Percentiles rank a stretch among this genome's conserved stretches.
Conservation (phyloP, 2,888 invertebrate genomes). For the Lycocerus yunnanus region DNA sequence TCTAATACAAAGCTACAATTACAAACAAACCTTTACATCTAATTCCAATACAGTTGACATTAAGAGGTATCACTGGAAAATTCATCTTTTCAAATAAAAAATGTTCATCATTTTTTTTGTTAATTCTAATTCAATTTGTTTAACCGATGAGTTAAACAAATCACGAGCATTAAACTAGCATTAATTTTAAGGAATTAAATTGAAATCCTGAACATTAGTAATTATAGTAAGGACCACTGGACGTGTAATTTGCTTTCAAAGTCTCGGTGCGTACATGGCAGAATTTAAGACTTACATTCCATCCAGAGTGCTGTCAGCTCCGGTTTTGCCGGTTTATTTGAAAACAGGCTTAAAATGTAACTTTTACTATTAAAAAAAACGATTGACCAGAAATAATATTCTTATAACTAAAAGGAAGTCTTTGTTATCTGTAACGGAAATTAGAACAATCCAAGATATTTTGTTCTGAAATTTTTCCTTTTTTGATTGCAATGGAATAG, state of each 20-base stretch:
- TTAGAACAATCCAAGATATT: background rate
- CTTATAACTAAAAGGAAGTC: background rate
- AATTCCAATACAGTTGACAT: too few relatives aligned
- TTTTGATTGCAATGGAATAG: background rate
- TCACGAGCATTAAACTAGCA: background rate
- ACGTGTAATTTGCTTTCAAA: background rate
- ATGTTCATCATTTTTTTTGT: too few relatives aligned
- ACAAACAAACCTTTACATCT: too few relatives aligned
- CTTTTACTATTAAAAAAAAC: background rate
- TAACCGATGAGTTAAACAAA: background rate
- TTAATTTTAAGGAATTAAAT: too few relatives aligned
- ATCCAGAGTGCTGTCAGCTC: background rate
- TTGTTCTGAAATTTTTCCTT: background rate
- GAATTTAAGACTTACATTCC: background rate
- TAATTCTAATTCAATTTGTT: too few relatives aligned
- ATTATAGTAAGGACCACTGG: too few relatives aligned
- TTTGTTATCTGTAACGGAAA: background rate
- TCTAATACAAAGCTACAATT: too few relatives aligned
- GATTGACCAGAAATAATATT: background rate
- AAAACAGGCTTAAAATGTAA: background rate
- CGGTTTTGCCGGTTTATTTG: background rate
- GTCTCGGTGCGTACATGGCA: background rate
- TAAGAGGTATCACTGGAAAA: too few relatives aligned
- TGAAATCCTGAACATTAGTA: too few relatives aligned
- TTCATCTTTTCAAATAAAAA: too few relatives aligned